Evolutionary conservation across 2,797 vertebrate genomes (phyloP).

Genomic region (Limosa lapponica): DNA sequence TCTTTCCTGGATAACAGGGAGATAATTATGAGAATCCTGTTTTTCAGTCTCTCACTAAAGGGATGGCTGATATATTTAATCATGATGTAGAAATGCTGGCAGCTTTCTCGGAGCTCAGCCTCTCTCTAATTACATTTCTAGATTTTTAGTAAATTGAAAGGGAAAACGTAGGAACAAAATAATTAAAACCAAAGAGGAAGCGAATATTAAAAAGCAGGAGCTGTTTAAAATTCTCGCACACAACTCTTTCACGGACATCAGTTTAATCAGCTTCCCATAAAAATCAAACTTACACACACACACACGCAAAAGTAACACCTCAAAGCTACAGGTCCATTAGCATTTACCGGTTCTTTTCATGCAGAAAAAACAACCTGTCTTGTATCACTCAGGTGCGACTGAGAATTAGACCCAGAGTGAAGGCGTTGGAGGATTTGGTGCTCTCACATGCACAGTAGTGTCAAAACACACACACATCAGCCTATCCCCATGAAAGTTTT

Average conservation of each 20-base stretch:
- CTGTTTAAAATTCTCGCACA: slow-evolving; percentile 76
- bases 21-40: slow-evolving; percentile 89
- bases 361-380: background rate
- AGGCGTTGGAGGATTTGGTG: background rate
- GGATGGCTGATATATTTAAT: slow-evolving; percentile 80
- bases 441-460: background rate
- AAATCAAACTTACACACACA: slow-evolving; percentile 23
- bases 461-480: background rate
- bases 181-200: slow-evolving; percentile 81
- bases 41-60: slow-evolving; percentile 84
- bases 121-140: slow-evolving; percentile 83
- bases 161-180: slow-evolving; percentile 80
- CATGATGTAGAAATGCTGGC: slow-evolving; percentile 77
- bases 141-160: slow-evolving; percentile 82
- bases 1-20: slow-evolving; percentile 84
- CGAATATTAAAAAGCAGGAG: slow-evolving; percentile 78
- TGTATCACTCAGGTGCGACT: background rate
- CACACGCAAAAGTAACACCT: slow-evolving; percentile 28
- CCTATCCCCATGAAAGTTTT: fast-evolving
- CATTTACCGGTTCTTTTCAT: background rate
- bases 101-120: slow-evolving; percentile 77
- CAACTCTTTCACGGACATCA: slow-evolving; percentile 31
- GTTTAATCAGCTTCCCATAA: slow-evolving; percentile 56
- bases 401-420: background rate
- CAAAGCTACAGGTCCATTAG: background rate